These are phyloP conservation scores for Miniopterus natalensis DNA, from an alignment of 2,113 vertebrate species.

Conservation along the genomic window DNA sequence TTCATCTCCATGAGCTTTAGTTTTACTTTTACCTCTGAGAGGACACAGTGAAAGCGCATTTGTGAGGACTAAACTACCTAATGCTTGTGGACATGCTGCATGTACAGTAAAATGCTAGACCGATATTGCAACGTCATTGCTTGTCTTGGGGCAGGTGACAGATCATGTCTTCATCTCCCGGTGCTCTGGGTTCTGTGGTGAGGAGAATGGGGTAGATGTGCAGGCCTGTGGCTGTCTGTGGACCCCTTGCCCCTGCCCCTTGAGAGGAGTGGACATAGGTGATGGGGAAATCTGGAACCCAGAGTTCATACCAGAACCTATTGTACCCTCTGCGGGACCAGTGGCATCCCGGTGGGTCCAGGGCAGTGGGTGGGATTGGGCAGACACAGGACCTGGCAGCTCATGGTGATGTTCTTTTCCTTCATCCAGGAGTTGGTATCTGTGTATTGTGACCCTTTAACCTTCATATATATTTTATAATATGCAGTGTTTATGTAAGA, in stretches of 20 bases:
- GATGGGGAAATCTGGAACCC: not conserved
- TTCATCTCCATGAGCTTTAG: not conserved
- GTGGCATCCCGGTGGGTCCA: accelerated
- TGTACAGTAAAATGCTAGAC: not conserved
- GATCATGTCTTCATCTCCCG: not conserved
- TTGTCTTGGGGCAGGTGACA: not conserved
- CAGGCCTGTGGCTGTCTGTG: not conserved
- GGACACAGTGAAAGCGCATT: too few relatives aligned
- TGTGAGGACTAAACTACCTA: not conserved
- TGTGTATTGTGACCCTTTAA: accelerated
- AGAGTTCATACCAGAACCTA: not conserved
- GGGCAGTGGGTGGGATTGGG: not conserved
- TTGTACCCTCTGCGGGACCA: not conserved
- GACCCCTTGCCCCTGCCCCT: accelerated
- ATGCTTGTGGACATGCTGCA: accelerated
- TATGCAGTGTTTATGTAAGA: not conserved
- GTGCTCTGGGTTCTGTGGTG: not conserved
- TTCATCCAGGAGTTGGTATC: not conserved
- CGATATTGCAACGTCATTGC: accelerated
- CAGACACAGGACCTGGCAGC: not conserved
- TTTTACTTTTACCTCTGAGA: not conserved
- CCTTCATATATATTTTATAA: accelerated
- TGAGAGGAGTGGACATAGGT: not conserved
- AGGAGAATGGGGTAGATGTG: not conserved
- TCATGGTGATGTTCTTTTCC: accelerated